Conservation (phyloP, 2,888 invertebrate species). For the Ormyrus labotus region DNA sequence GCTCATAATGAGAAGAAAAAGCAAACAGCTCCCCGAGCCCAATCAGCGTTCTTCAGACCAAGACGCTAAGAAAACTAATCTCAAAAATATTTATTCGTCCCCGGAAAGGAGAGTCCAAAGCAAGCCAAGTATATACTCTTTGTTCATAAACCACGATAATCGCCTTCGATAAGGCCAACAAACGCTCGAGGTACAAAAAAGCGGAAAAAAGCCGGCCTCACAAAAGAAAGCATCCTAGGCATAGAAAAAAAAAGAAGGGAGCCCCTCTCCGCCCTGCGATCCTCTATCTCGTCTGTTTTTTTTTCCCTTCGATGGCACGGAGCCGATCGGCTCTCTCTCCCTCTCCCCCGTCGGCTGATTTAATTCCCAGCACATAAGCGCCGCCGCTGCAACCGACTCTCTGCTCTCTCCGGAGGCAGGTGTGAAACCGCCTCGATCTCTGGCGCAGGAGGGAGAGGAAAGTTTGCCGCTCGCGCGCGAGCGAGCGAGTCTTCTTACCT, state of each 20-base stretch:
- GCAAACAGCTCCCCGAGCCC: neutral
- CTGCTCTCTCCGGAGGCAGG: constrained; percentile 14
- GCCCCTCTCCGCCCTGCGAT: constrained; percentile 27
- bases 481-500: neutral
- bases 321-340: constrained; percentile 17
- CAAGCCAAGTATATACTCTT: too few species aligned
- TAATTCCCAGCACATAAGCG: constrained; percentile 56
- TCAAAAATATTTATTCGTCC: too few species aligned
- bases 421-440: constrained; percentile 43
- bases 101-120: too few species aligned
- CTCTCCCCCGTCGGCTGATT: constrained; percentile 47
- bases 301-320: constrained; percentile 35
- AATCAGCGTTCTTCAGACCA: too few species aligned
- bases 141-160: too few species aligned
- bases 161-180: neutral
- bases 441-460: too few species aligned
- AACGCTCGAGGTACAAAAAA: neutral
- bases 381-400: neutral
- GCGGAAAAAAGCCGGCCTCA: constrained; percentile 29
- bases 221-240: constrained; percentile 39
- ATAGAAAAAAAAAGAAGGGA: constrained; percentile 17
- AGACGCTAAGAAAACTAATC: too few species aligned
- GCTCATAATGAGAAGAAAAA: neutral
- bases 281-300: constrained; percentile 22
- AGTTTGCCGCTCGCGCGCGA: too few species aligned